Evolutionary conservation across 2,113 vertebrate species (phyloP), one percentile per base, ranked within the genome.

Genomic region (Strix aluco): DNA sequence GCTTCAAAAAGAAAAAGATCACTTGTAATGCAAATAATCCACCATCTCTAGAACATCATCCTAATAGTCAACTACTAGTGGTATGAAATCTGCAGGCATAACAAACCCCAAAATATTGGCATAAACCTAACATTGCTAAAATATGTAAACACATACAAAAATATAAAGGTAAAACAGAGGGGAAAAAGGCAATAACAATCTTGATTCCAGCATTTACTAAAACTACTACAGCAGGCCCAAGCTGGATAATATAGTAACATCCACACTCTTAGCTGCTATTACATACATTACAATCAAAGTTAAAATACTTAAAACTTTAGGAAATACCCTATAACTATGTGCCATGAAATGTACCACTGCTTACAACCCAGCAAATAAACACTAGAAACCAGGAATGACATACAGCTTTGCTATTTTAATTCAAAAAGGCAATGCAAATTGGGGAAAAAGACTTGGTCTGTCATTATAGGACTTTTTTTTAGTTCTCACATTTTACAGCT

Each of bases 1-100:
- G 80, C 86, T 94, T 92, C 93, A 86, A 90, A 94, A 85, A 90
- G 85, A 91, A 95, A 59, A 42, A 93, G 55, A 84, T 59, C 5
- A 93, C 95, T 96, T 97, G 93, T 92, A 95, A 96, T 93, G 91
- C 90, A 96, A 97, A 97, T 90, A 86, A 94, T 54, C n/a, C 25
- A 73, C 46, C 44, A 78, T 13, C 88, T 85, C 79, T 47, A 86
- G 38, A 91, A 62, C 15, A 91, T 22, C 15, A 89, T 30, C 66
- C 36, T 79, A 81, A 54, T 7, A 87, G 30, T 5, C 7, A 92
- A 57, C 82, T 75, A 78, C 20, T 71, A 85, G 40, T 12, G 29
- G 62, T 38, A 93, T 25, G 38, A 96, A 91, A 94, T 52, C n/a
- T 52, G 15, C 22, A 73, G 83, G 54, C 34, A 32, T 27, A 83